Percentiles rank a stretch among this genome's conserved stretches.
phyloP scores from a whole-genome alignment of 1,140 invertebrate species.

The Muscidifurax raptorellus region DNA sequence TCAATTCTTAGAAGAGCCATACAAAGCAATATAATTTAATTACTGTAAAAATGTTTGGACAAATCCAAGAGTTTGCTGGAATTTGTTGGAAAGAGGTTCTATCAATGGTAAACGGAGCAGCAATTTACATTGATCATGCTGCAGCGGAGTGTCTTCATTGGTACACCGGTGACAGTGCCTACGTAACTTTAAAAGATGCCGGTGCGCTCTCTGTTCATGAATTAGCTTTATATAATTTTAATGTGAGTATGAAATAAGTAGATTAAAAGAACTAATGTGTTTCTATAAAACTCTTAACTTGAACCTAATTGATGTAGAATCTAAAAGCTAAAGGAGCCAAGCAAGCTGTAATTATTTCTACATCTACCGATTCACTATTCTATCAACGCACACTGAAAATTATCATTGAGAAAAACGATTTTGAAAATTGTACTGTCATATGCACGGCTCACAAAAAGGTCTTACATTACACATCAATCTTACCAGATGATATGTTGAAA shows the following conservation, averaged over 20 bases:
- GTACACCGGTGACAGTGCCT: slow-evolving; percentile 75
- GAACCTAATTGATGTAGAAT: slow-evolving; percentile 59
- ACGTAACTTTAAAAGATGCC: slow-evolving; percentile 71
- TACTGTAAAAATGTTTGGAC: slow-evolving; percentile 46
- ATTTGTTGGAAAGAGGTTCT: slow-evolving; percentile 74
- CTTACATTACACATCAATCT: slow-evolving; percentile 65
- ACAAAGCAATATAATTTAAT: not conserved
- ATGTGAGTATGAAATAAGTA: slow-evolving; percentile 57
- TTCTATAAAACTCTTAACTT: not conserved
- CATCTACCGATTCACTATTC: slow-evolving; percentile 71
- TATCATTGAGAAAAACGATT: slow-evolving; percentile 76
- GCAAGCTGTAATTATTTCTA: slow-evolving; percentile 77
- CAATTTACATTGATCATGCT: slow-evolving; percentile 77
- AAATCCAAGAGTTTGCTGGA: slow-evolving; percentile 59
- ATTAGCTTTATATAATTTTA: slow-evolving; percentile 74
- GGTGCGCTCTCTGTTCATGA: slow-evolving; percentile 77
- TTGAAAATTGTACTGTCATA: slow-evolving; percentile 75
- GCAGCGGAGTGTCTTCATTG: slow-evolving; percentile 78
- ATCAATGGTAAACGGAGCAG: slow-evolving; percentile 72
- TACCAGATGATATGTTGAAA: slow-evolving; percentile 50
- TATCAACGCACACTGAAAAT: slow-evolving; percentile 73
- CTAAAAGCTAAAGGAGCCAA: slow-evolving; percentile 65
- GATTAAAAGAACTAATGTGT: not conserved
- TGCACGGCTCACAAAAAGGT: slow-evolving; percentile 72
- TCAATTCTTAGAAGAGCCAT: too few relatives aligned